Base-by-base conservation (phyloP, 2,113 vertebrate species). In the Prietella phreatophila region DNA sequence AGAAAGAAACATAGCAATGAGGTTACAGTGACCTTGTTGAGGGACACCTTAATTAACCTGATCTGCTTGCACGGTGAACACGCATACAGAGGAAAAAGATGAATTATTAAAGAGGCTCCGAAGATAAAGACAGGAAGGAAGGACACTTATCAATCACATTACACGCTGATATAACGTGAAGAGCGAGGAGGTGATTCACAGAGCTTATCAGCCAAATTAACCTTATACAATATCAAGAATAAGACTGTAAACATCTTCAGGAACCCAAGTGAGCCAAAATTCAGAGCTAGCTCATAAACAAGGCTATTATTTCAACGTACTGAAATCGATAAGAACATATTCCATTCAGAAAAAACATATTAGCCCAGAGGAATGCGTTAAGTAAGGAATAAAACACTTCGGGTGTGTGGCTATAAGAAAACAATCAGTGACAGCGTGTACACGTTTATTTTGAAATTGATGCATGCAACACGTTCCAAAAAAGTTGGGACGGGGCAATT, bases 11-110 rank as follows among this genome's bases (percentile, higher is more conserved):
- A 13, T 5, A 63, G 56, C 71, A 56, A 36, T 84, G 84, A 86
- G 85, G 82, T 90, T 89, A 71, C 76, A 67, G 42, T 87, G 83
- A 89, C 89, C 83, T 89, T 87, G 87, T 73, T 84, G 39, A 50
- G 67, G 81, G 60, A 86, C 86, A 87, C 83, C 86, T 87, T 88
- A 91, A 91, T 91, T 89, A 91, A 90, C 86, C 88, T 88, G 82
- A 87, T 81, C 87, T 84, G 53, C 76, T 78, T 86, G 81, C 81
- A 81, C 39, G 11, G 60, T 78, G 73, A 88, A 80, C 55, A 73
- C 73, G 56, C 20, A 69, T 30, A 55, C 67, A 55, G 42, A 83
- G 81, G 60, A 63, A 82, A 86, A 55, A 42, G 50, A 69, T 88
- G 65, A 91, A 91, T 89, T 76, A 89, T 89, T 89, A 4, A 91